Evolutionary conservation across 2,888 invertebrate genomes (phyloP).

Genomic region (Ctena decussata): DNA sequence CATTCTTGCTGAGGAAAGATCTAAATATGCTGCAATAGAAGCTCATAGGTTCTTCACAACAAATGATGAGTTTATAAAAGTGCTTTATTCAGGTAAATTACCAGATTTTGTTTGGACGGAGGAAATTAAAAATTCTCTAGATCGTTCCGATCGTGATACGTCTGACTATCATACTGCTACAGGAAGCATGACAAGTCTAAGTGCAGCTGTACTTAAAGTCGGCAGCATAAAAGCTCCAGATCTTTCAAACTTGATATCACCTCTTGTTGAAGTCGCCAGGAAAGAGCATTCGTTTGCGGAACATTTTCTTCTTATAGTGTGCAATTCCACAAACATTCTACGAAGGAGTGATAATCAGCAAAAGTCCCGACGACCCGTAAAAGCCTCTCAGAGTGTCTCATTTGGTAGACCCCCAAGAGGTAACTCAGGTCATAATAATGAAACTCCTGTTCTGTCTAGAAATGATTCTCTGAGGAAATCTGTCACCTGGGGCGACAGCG

Average conservation of each 20-base stretch:
- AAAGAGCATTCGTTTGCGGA: conserved; percentile 84
- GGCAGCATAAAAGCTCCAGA: conserved; percentile 82
- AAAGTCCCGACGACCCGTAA: conserved; percentile 48
- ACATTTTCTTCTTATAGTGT: conserved; percentile 84
- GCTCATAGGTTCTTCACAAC: conserved; percentile 84
- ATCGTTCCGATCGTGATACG: conserved; percentile 70
- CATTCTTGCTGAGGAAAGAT: conserved; percentile 82
- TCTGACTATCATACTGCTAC: conserved; percentile 81
- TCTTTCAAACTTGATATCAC: conserved; percentile 79
- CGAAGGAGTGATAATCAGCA: conserved; percentile 74
- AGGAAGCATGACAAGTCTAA: conserved; percentile 80
- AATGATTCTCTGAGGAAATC: conserved; percentile 83
- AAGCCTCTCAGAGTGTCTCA: conserved; percentile 48
- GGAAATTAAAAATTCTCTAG: conserved; percentile 63
- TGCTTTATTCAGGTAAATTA: conserved; percentile 72
- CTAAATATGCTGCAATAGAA: conserved; percentile 83
- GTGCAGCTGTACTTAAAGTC: conserved; percentile 79
- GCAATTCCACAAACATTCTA: conserved; percentile 84
- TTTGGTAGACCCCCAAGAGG: conserved; percentile 64
- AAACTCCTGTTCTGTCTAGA: conserved; percentile 79
- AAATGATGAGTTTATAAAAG: conserved; percentile 80
- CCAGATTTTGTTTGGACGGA: conserved; percentile 80
- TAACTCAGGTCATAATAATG: conserved; percentile 65
- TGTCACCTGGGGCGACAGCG: conserved; percentile 86
- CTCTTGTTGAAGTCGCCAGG: conserved; percentile 81